Conservation (phyloP, 2,888 invertebrate species). For the Disparrhopalites patrizii region DNA sequence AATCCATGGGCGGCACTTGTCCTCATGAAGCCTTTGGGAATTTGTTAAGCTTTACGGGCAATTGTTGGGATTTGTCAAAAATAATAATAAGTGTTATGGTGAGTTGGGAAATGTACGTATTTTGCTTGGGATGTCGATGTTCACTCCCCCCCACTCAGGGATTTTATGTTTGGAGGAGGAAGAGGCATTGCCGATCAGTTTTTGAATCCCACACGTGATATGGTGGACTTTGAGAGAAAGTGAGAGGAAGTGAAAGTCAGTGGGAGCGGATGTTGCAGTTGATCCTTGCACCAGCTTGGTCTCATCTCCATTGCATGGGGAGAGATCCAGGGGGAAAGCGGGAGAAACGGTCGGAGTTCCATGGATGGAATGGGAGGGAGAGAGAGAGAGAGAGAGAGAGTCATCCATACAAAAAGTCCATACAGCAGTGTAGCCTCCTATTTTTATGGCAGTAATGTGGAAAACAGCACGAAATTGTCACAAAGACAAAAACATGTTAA, state of each 20-base stretch:
- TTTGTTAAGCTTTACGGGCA: not conserved
- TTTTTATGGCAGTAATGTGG: conserved; percentile 1
- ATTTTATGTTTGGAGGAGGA: not conserved
- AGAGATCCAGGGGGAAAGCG: not conserved
- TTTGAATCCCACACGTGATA: no score
- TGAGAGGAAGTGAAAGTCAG: not conserved
- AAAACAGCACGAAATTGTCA: not conserved
- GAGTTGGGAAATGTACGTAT: no score
- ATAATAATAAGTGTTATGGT: no score
- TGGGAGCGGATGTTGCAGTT: not conserved
- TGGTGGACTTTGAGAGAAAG: not conserved
- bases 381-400: not conserved
- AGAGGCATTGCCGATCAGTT: no score
- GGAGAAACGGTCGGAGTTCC: not conserved
- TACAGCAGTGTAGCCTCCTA: not conserved
- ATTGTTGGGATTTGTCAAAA: not conserved
- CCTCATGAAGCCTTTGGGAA: not conserved
- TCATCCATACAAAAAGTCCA: not conserved
- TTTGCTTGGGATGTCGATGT: no score
- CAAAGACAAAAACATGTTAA: conserved; percentile 6
- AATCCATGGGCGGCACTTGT: no score
- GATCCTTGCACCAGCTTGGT: no score
- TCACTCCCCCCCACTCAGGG: no score
- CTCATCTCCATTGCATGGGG: no score
- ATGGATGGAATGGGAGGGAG: no score